phyloP scores from a whole-genome alignment of 2,113 vertebrate genomes.

The Peucedramus taeniatus region DNA sequence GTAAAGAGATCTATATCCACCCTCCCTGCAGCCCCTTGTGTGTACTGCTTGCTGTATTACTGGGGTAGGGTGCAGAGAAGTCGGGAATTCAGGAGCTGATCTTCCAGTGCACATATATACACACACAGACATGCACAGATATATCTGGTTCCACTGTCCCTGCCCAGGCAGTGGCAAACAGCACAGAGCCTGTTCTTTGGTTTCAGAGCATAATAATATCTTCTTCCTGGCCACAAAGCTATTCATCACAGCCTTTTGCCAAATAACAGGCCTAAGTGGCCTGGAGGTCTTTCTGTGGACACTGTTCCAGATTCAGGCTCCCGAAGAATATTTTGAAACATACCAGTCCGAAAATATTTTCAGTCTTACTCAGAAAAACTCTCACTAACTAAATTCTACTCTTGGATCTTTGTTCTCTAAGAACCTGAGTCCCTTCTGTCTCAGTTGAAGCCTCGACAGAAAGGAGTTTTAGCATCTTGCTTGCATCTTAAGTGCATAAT shows the following conservation, averaged over 20 bases:
- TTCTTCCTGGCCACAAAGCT: slow-evolving; percentile 24
- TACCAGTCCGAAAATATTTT: slow-evolving; percentile 34
- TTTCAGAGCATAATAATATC: slow-evolving; percentile 40
- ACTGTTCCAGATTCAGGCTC: slow-evolving; percentile 2
- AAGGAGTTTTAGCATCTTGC: neutral
- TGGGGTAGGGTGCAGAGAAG: neutral
- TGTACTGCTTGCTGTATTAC: neutral
- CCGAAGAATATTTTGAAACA: slow-evolving; percentile 35
- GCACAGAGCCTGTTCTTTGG: neutral
- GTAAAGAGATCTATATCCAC: neutral
- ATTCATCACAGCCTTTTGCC: slow-evolving; percentile 41
- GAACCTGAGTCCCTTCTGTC: neutral
- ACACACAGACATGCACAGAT: too few species aligned
- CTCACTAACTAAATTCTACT: neutral
- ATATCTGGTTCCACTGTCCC: neutral
- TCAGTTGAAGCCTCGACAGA: neutral
- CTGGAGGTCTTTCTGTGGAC: slow-evolving; percentile 51
- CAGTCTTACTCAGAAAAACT: slow-evolving; percentile 26
- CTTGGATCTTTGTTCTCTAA: neutral
- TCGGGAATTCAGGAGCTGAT: neutral
- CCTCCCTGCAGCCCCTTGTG: neutral
- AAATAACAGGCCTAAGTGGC: slow-evolving; percentile 54
- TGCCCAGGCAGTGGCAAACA: neutral
- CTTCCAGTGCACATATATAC: neutral
- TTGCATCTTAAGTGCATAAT: neutral